phyloP scores from a whole-genome alignment of 2,113 vertebrate genomes.

The Oncorhynchus kisutch region DNA sequence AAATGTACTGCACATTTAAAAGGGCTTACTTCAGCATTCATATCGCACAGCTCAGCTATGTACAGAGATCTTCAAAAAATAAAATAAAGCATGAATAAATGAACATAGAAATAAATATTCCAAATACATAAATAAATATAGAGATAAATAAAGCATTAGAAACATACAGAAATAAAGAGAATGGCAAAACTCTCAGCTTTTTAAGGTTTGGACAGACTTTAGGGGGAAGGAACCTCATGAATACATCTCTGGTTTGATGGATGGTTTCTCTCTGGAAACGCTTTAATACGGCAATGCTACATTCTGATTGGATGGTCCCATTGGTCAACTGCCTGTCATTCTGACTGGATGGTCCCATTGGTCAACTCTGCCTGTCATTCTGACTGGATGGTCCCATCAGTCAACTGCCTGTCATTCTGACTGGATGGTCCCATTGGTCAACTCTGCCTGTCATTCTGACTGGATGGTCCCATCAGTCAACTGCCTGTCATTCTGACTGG shows the following conservation, averaged over 20 bases:
- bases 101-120: slow-evolving; percentile 60
- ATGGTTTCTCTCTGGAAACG: slow-evolving; percentile 53
- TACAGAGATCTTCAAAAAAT: slow-evolving; percentile 24
- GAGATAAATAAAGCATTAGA: slow-evolving; percentile 62
- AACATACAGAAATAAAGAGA: slow-evolving; percentile 48
- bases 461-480: slow-evolving; percentile 44
- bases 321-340: neutral
- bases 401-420: slow-evolving; percentile 54
- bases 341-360: too few relatives aligned
- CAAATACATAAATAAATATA: slow-evolving; percentile 50
- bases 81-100: slow-evolving; percentile 47
- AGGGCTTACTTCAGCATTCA: slow-evolving; percentile 21
- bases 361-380: too few relatives aligned
- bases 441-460: slow-evolving; percentile 48
- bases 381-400: slow-evolving; percentile 25
- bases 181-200: slow-evolving; percentile 33
- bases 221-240: slow-evolving; percentile 43
- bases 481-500: slow-evolving; percentile 45
- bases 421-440: slow-evolving; percentile 42
- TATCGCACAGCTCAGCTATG: slow-evolving; percentile 29
- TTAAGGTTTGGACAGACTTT: slow-evolving; percentile 45
- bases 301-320: slow-evolving; percentile 50
- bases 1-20: slow-evolving; percentile 20
- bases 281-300: slow-evolving; percentile 50
- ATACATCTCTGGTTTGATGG: slow-evolving; percentile 46